Evolutionary conservation across 2,797 vertebrate species (phyloP).

Genomic region (Coilia nasus): DNA sequence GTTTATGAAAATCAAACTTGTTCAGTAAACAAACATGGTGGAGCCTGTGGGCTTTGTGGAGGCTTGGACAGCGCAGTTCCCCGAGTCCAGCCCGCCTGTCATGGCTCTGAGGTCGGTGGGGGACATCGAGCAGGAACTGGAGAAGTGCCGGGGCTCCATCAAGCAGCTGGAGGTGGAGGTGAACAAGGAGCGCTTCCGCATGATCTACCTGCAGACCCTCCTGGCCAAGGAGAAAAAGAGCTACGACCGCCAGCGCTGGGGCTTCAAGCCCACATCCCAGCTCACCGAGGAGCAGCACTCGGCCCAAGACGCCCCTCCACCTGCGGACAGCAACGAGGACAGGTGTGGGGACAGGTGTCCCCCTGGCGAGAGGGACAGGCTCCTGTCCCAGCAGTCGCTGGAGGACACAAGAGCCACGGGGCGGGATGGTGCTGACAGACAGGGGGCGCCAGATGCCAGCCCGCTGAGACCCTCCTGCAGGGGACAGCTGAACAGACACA

Average conservation of each 20-base stretch:
- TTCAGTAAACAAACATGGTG: slow-evolving; percentile 79
- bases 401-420: slow-evolving; percentile 58
- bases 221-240: slow-evolving; percentile 96
- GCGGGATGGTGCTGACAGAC: slow-evolving; percentile 71
- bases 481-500: slow-evolving; percentile 76
- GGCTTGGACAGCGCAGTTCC: slow-evolving; percentile 98
- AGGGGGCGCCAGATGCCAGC: slow-evolving; percentile 64
- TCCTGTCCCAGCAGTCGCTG: slow-evolving; percentile 69
- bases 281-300: slow-evolving; percentile 74
- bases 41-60: slow-evolving; percentile 97
- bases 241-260: slow-evolving; percentile 96
- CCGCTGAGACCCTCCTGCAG: slow-evolving; percentile 58
- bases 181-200: slow-evolving; percentile 98
- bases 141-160: slow-evolving; percentile 93
- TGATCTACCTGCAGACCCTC: slow-evolving; percentile 99
- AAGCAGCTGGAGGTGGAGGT: slow-evolving; percentile 94
- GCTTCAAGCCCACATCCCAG: slow-evolving; percentile 85
- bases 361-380: slow-evolving; percentile 81
- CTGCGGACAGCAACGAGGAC: slow-evolving; percentile 71
- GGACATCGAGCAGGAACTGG: slow-evolving; percentile 94
- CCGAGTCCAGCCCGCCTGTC: slow-evolving; percentile 92
- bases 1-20: neutral
- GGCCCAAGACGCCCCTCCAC: slow-evolving; percentile 72
- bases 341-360: slow-evolving; percentile 83
- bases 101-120: slow-evolving; percentile 95